A percentile compares a stretch with the other conserved stretches of the same genome.
These are phyloP conservation scores for Phragmatobia fuliginosa DNA, from an alignment of 2,888 invertebrate genomes.

Conservation along the genomic window DNA sequence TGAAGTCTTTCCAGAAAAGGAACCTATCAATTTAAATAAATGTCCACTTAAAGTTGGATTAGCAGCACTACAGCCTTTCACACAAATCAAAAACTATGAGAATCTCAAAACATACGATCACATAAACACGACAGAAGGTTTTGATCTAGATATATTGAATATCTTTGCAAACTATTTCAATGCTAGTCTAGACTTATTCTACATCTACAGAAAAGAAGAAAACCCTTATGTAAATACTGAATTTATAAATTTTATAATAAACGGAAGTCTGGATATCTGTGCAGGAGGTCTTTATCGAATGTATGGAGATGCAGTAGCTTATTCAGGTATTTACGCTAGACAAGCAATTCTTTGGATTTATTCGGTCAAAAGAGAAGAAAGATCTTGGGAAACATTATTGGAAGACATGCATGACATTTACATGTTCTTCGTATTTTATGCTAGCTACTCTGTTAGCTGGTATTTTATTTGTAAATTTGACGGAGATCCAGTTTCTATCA, in stretches of 20 bases:
- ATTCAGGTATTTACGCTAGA: constrained; percentile 70
- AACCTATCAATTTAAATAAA: constrained; percentile 59
- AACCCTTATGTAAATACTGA: constrained; percentile 49
- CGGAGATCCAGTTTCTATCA: constrained; percentile 49
- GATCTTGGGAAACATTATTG: constrained; percentile 67
- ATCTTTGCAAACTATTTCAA: constrained; percentile 68
- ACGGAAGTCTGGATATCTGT: constrained; percentile 69
- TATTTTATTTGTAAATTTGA: constrained; percentile 62
- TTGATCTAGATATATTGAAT: constrained; percentile 70
- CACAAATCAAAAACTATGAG: constrained; percentile 54
- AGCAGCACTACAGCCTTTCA: constrained; percentile 64
- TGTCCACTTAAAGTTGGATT: constrained; percentile 71
- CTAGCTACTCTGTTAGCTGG: constrained; percentile 63
- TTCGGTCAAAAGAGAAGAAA: constrained; percentile 57
- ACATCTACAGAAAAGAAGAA: constrained; percentile 57
- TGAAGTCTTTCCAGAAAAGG: constrained; percentile 59
- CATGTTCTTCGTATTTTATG: constrained; percentile 68
- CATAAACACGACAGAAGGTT: constrained; percentile 57
- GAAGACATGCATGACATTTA: constrained; percentile 63
- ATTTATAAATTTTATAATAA: constrained; percentile 61
- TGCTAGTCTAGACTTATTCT: constrained; percentile 60
- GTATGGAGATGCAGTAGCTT: constrained; percentile 68
- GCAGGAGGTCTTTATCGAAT: constrained; percentile 73
- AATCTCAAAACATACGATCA: constrained; percentile 58
- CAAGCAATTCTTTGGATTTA: constrained; percentile 72